Evolutionary conservation across 2,797 vertebrate species (phyloP), one percentile per base, ranked within the genome.

Genomic region (Echiichthys vipera): DNA sequence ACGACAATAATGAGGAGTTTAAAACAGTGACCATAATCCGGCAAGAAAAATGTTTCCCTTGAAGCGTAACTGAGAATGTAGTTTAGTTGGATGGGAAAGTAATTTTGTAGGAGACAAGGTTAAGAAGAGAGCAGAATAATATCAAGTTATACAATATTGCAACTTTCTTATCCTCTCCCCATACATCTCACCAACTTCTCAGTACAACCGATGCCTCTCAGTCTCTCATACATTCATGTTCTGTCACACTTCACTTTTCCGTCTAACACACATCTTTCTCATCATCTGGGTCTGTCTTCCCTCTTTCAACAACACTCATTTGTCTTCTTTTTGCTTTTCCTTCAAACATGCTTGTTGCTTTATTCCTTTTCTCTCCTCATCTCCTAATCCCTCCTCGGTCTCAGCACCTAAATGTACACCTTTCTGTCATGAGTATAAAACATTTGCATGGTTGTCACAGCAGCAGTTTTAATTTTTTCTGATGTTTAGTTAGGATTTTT

Each of bases 151-250:
- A 86, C 74, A 89, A 79, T 61, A 84, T 87, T 9, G 10, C 85
- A 85, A 83, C 54, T 78, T 79, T 56, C 61, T 71, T 40, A 54
- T 55, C 71, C 71, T 58, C 34, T 64, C 62, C 36, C 42, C 69
- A 77, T 83, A 83, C 84, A 87, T 84, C 88, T 84, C 87, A 77
- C 63, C 67, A 84, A 84, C 81, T 83, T 84, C 88, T 89, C 81
- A 65, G 71, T 81, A 67, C 78, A 75, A 85, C 81, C 73, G 69
- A 76, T 72, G 63, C 80, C 69, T 84, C 81, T 85, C 84, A 84
- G 83, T 63, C 84, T 24, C 71, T 89, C 90, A 71, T 88, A 84
- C 88, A 79, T 89, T 73, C 66, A 71, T 51, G 40, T 81, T 90
- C 89, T 70, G 63, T 77, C 76, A 83, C 84, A 86, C 77, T 77